phyloP scores from a whole-genome alignment of 2,113 vertebrate genomes.

The Mola mola region DNA sequence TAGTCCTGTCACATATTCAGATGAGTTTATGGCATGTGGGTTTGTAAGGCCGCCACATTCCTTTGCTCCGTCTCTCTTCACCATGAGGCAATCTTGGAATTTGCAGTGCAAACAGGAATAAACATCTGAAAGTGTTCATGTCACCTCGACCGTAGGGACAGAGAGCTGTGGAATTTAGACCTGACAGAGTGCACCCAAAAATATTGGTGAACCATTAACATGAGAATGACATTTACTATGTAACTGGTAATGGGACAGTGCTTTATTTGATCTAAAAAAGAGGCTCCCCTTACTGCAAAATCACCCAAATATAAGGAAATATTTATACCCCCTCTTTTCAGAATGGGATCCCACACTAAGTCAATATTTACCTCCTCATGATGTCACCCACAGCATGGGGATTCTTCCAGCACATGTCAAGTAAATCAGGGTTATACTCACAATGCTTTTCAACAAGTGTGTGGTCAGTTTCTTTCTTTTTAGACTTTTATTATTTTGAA shows the following conservation, averaged over 20 bases:
- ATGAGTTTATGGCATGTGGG: constrained; percentile 64
- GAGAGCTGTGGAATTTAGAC: constrained; percentile 63
- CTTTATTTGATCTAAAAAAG: neutral
- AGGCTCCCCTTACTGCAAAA: neutral
- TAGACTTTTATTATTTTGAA: constrained; percentile 66
- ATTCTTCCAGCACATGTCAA: constrained; percentile 30
- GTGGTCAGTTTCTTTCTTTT: constrained; percentile 52
- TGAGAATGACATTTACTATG: neutral
- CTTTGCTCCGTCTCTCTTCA: constrained; percentile 41
- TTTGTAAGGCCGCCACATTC: constrained; percentile 64
- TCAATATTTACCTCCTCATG: constrained; percentile 53
- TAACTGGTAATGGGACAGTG: neutral
- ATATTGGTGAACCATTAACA: neutral
- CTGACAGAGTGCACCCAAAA: constrained; percentile 9
- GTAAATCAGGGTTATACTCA: constrained; percentile 36
- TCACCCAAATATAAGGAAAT: constrained; percentile 15
- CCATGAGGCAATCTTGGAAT: constrained; percentile 73
- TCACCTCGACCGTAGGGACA: constrained; percentile 53
- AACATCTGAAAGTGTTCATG: constrained; percentile 64
- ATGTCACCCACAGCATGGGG: constrained; percentile 36
- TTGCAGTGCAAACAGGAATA: constrained; percentile 67
- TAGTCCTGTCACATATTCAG: constrained; percentile 47
- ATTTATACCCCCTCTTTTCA: constrained; percentile 7
- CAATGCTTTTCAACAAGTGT: constrained; percentile 51
- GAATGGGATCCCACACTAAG: constrained; percentile 39